Evolutionary conservation across 2,797 vertebrate species (phyloP), one percentile per base, ranked within the genome.

Genomic region (Emys orbicularis): DNA sequence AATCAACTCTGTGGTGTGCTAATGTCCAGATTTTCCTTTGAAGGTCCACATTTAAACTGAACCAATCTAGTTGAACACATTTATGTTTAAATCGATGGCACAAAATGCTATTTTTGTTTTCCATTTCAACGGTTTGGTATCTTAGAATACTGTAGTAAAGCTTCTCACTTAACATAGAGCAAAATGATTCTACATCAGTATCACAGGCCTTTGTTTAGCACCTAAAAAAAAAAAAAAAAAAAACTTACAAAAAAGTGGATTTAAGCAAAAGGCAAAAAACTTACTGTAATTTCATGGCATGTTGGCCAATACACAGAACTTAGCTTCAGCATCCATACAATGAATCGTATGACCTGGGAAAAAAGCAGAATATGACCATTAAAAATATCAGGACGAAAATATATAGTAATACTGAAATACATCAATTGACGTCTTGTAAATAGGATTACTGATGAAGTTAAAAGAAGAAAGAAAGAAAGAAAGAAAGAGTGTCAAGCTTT

Each of bases 271-370:
- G 41, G 57, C 5, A 80, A 9, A 3, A 76, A 87, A 95, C 79
- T 87, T 90, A 97, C 90, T 77, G 85, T 59, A 86, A 88, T 83
- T 84, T 92, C 53, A 31, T 41, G 84, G 84, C 88, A 90, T 92
- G 86, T 89, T 84, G 79, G 83, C 82, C 37, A 81, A 47, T 12
- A 47, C 5, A 21, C 18, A 77, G 54, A 88, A n/a, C 76, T 56
- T 76, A 79, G 77, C 72, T 87, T 92, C 2, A 94, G 44, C 74
- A 96, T 93, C 81, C 77, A 86, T 18, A 87, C 5, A 79, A 86
- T 77, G 5, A 59, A 52, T 59, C 47, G 49, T 0, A 50, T 56
- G 95, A 87, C 29, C 93, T 95, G 2, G 61, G 12, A 50, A 61
- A 87, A 90, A 49, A 89, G 5, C 6, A 89, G 29, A 88, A 44